These are phyloP conservation scores for Pluvialis apricaria DNA, from an alignment of 2,113 vertebrate species.

Conservation along the genomic window DNA sequence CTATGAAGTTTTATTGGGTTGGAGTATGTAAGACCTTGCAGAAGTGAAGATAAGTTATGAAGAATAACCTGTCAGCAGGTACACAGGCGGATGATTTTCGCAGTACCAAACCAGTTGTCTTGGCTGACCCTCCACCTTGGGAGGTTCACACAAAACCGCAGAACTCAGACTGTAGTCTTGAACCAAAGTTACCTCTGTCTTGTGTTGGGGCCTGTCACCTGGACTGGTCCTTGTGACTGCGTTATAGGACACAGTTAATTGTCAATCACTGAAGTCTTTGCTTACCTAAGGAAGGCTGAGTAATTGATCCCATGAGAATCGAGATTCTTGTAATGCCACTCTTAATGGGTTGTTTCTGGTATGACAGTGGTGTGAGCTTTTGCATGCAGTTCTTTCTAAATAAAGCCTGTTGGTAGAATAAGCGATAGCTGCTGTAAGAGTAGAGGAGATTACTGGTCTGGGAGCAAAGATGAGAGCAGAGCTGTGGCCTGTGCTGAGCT, in stretches of 20 bases:
- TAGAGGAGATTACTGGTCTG: neutral
- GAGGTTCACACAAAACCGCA: neutral
- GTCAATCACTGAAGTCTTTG: neutral
- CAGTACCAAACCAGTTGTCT: neutral
- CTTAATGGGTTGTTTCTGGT: neutral
- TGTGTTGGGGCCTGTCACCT: neutral
- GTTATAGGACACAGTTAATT: neutral
- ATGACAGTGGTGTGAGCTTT: neutral
- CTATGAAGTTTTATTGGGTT: neutral
- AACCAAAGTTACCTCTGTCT: neutral
- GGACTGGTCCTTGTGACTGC: neutral
- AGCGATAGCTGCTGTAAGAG: neutral
- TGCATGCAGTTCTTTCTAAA: neutral
- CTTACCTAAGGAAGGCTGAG: neutral
- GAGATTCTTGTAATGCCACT: neutral
- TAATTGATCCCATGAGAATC: neutral
- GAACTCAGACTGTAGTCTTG: neutral
- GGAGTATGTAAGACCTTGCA: neutral
- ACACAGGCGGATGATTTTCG: neutral
- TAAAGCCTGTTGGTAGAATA: neutral
- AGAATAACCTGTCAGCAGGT: neutral
- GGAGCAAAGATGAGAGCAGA: neutral
- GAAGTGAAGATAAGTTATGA: neutral
- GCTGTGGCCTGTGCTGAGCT: neutral
- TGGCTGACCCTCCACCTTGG: neutral